phyloP scores from a whole-genome alignment of 2,888 invertebrate species.

The Rhogogaster chlorosoma region DNA sequence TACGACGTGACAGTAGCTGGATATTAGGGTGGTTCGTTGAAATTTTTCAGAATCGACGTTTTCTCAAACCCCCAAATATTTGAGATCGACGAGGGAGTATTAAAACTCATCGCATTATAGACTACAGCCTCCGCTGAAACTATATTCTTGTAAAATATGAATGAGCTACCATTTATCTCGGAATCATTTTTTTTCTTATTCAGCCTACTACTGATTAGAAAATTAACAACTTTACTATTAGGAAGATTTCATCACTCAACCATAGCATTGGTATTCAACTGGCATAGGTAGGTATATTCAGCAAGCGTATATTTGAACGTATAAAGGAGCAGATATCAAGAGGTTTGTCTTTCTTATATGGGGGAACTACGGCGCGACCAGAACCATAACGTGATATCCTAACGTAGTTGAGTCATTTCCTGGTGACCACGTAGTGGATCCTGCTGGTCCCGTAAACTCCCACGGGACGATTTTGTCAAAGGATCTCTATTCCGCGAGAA shows the following conservation, averaged over 20 bases:
- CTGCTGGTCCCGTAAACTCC: constrained; percentile 69
- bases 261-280: background rate
- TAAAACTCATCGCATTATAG: too few relatives aligned
- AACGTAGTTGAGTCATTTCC: constrained; percentile 77
- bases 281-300: background rate
- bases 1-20: background rate
- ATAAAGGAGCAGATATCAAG: background rate
- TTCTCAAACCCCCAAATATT: too few relatives aligned
- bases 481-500: constrained; percentile 77
- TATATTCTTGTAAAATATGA: too few relatives aligned
- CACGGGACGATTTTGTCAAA: constrained; percentile 77
- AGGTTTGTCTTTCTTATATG: constrained; percentile 52
- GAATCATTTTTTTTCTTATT: too few relatives aligned
- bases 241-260: background rate
- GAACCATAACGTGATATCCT: constrained; percentile 76
- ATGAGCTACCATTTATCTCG: too few relatives aligned
- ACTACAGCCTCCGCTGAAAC: too few relatives aligned
- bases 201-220: background rate
- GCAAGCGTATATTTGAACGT: background rate
- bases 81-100: too few relatives aligned
- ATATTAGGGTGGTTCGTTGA: background rate
- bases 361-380: background rate
- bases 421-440: constrained; percentile 73
- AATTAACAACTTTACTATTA: background rate
- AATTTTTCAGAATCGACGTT: too few relatives aligned